Evolutionary conservation across 1,140 invertebrate genomes (phyloP), one percentile per base, ranked within the genome.

Genomic region (Araneus ventricosus): DNA sequence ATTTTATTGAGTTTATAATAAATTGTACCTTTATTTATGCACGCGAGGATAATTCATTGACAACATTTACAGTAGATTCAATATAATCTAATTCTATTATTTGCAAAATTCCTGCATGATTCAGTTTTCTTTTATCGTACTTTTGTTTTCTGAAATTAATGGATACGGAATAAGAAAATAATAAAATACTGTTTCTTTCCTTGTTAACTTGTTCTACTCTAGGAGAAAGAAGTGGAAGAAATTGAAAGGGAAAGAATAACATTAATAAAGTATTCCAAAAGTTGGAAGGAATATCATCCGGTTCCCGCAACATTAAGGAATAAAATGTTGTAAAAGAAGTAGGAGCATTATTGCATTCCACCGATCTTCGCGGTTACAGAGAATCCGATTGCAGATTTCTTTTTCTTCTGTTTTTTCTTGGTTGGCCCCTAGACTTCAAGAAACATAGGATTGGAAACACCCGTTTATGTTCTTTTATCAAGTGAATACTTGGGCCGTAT

Each of bases 181-280:
- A 63, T 22, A 63, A n/a, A 14, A 0, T n/a, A n/a, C 22, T 20
- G 20, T 63, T 63, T 63, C 20, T 63, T 63, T 7, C 24, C 59
- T 63, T n/a, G 22, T 63, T 63, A 22, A 22, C 59, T 24, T 63
- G 6, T 0, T 63, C 59, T n/a, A 6, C 59, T 22, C 6, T 4
- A 5, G 59, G 24, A 63, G 7, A 59, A 59, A 61, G 22, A 8
- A 45, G 41, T n/a, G n/a, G n/a, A n/a, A 45, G 17, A 17, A 52
- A 52, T 52, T 52, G 45, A 24, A n/a, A 63, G 20, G 59, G 20
- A 63, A 63, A 63, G 8, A 63, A 63, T n/a, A 63, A 63, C 17
- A 63, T 63, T 63, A 63, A 63, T 63, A 63, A 63, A 63, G 59
- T 63, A 63, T 63, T 63, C 59, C n/a, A n/a, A 63, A 63, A 63